Conservation (phyloP, 2,113 vertebrate species). For the Serilophus lunatus region DNA sequence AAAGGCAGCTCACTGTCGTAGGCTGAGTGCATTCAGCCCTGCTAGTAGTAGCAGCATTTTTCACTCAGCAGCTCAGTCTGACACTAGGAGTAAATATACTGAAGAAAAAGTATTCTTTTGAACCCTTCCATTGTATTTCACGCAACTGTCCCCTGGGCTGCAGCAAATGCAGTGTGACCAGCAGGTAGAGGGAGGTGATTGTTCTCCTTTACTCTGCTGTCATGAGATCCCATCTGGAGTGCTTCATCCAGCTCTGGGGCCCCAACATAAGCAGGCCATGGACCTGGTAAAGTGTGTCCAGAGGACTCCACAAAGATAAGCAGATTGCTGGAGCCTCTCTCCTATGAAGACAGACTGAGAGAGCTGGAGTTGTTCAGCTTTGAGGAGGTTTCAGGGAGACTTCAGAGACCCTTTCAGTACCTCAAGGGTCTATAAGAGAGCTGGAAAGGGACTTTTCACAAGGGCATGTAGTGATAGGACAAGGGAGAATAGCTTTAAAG, state of each 20-base stretch:
- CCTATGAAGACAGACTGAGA: not conserved
- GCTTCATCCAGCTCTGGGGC: not conserved
- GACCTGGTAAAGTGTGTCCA: not conserved
- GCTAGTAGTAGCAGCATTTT: not conserved
- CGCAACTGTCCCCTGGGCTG: not conserved
- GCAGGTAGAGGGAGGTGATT: not conserved
- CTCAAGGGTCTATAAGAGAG: fast-evolving
- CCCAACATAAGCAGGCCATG: no score
- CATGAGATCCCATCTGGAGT: no score
- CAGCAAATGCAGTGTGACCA: not conserved
- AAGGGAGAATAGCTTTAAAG: not conserved
- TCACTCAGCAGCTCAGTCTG: not conserved
- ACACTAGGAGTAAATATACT: not conserved
- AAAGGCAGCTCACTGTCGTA: not conserved
- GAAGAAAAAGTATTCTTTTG: not conserved
- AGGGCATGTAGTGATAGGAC: not conserved
- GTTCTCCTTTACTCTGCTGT: not conserved
- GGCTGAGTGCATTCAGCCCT: not conserved
- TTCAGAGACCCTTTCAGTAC: not conserved
- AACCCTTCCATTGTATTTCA: not conserved
- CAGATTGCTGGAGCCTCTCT: not conserved
- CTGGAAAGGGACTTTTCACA: not conserved
- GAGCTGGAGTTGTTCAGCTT: not conserved
- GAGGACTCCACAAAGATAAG: not conserved
- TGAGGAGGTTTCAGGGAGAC: not conserved